Evolutionary conservation across 2,113 vertebrate species (phyloP).

Genomic region (Budorcas taxicolor): DNA sequence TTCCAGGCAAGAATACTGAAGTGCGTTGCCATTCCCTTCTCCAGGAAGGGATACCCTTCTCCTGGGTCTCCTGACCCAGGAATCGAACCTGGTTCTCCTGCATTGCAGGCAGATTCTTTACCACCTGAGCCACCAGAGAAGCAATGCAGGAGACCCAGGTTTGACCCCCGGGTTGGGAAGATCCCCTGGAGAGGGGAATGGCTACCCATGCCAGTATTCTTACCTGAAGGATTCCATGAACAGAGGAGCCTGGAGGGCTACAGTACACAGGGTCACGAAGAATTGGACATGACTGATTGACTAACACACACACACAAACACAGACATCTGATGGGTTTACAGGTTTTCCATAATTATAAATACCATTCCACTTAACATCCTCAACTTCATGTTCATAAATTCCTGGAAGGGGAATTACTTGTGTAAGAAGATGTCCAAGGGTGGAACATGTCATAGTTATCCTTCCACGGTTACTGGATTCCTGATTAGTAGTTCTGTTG

Average conservation of each 20-base stretch:
- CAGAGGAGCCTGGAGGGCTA: not conserved
- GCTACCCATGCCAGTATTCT: not conserved
- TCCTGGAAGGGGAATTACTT: not conserved
- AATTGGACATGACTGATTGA: not conserved
- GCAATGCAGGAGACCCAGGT: not conserved
- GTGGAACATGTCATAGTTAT: not conserved
- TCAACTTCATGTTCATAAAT: not conserved
- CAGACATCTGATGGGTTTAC: not conserved
- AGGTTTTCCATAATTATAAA: not conserved
- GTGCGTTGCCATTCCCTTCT: not conserved
- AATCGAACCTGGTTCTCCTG: not conserved
- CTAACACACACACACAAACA: not conserved
- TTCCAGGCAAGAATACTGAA: not conserved
- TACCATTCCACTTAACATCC: not conserved
- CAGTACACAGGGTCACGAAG: fast-evolving
- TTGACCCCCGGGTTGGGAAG: not conserved
- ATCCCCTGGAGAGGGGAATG: not conserved
- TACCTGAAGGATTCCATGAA: not conserved
- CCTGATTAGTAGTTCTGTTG: not conserved
- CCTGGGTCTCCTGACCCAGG: not conserved
- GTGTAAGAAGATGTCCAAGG: not conserved
- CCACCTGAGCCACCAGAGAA: not conserved
- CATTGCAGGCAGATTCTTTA: not conserved
- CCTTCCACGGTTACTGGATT: not conserved
- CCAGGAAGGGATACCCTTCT: not conserved